Evolutionary conservation across 2,888 invertebrate species (phyloP).

Genomic region (Deroplatys truncata): DNA sequence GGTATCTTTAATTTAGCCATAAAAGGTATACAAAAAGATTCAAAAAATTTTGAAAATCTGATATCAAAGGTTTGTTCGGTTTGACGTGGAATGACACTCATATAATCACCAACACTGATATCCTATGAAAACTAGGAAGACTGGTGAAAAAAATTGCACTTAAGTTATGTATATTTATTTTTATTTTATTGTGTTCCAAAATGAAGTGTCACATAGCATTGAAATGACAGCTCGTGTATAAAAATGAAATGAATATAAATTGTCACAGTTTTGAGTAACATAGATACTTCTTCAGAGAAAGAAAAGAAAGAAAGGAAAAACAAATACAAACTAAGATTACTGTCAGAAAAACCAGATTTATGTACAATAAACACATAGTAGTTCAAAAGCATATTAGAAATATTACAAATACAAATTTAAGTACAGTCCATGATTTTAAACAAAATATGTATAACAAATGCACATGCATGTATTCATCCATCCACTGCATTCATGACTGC

Average conservation of each 20-base stretch:
- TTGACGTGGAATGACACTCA: no score
- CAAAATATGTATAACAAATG: neutral
- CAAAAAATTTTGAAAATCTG: no score
- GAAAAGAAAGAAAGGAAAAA: no score
- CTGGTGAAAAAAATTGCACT: neutral
- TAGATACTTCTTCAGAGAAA: neutral
- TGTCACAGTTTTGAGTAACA: neutral
- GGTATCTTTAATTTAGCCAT: no score
- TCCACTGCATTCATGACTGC: neutral
- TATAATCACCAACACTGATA: no score
- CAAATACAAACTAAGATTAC: no score
- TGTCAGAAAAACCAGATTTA: neutral
- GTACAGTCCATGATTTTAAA: neutral
- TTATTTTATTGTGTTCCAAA: neutral
- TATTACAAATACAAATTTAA: neutral
- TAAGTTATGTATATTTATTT: neutral
- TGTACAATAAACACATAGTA: neutral
- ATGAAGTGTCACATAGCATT: neutral
- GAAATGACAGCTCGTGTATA: neutral
- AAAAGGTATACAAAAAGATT: no score
- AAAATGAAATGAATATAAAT: neutral
- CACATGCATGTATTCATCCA: neutral
- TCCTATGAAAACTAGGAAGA: no score
- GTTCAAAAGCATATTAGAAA: neutral
- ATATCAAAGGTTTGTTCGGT: no score